These are phyloP conservation scores for Allolobophora icterica DNA, from an alignment of 2,888 invertebrate genomes.

Conservation along the genomic window DNA sequence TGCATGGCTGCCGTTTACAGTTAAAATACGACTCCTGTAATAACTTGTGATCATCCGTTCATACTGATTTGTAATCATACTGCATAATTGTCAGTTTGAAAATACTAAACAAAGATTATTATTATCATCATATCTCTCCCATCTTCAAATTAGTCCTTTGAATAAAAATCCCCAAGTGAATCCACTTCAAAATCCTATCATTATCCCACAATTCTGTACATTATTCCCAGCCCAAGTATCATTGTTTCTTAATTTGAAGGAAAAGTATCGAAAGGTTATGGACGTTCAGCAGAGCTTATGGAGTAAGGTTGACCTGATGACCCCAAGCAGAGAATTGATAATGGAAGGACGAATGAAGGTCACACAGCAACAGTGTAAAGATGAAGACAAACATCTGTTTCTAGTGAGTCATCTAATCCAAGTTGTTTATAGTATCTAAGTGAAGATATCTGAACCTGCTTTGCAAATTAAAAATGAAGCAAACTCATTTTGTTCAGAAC, in stretches of 20 bases:
- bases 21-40: no score
- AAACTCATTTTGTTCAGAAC: not conserved
- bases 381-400: slow-evolving; percentile 9
- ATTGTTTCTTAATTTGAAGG: not conserved
- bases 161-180: no score
- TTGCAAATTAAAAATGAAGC: not conserved
- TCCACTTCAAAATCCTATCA: no score
- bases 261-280: slow-evolving; percentile 5
- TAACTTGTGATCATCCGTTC: no score
- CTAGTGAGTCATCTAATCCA: not conserved
- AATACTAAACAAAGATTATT: no score
- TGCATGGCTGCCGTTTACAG: no score
- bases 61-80: no score
- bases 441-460: not conserved
- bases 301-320: slow-evolving; percentile 19
- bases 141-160: no score
- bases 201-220: no score
- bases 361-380: not conserved
- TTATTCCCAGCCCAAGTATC: no score
- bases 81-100: no score
- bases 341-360: slow-evolving; percentile 12
- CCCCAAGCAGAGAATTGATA: not conserved
- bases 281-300: slow-evolving; percentile 24
- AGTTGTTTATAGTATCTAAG: not conserved
- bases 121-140: no score